These are phyloP conservation scores for Nycticebus coucang DNA, from an alignment of 2,113 vertebrate genomes.

Conservation along the genomic window DNA sequence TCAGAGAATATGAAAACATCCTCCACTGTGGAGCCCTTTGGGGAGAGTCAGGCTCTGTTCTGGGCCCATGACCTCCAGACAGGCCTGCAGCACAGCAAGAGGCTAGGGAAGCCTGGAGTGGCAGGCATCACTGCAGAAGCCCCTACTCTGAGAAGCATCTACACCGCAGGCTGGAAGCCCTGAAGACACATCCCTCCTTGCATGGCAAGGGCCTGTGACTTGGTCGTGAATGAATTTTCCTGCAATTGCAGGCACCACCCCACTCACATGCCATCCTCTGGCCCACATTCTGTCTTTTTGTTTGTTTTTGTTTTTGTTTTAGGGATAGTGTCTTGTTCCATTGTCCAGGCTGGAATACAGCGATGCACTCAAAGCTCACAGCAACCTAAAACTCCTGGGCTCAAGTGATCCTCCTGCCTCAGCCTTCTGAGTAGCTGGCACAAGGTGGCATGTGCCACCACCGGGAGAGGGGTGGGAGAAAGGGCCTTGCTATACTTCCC, in stretches of 20 bases:
- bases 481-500: neutral
- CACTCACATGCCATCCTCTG: neutral
- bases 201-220: rapidly evolving
- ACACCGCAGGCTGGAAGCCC: neutral
- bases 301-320: neutral
- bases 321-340: neutral
- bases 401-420: neutral
- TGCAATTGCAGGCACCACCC: neutral
- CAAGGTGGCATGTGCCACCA: neutral
- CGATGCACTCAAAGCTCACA: neutral
- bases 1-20: neutral
- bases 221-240: neutral
- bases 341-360: neutral
- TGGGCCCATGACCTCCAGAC: neutral
- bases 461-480: neutral
- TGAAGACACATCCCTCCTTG: neutral
- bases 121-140: neutral
- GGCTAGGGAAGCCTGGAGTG: conserved; percentile 11
- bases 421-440: neutral
- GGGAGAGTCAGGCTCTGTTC: neutral
- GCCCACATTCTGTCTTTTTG: neutral
- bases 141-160: neutral
- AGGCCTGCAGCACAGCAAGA: conserved; percentile 29
- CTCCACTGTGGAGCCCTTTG: neutral
- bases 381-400: neutral